Percentiles rank a stretch among this genome's conserved stretches.
Conservation (phyloP, 2,888 invertebrate species). For the Leptogaster cylindrica region DNA sequence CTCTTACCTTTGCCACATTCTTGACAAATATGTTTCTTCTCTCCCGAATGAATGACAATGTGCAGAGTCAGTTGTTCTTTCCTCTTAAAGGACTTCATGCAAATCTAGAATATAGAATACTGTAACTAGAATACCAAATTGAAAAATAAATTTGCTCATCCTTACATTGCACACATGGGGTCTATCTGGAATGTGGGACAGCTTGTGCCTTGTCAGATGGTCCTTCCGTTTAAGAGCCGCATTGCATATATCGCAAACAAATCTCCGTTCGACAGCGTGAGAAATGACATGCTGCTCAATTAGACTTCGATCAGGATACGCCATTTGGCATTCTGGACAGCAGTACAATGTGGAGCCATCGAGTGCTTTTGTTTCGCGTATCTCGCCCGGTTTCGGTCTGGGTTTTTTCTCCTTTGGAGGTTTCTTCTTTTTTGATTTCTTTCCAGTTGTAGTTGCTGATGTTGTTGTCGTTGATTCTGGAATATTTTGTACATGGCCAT, state of each 20-base stretch:
- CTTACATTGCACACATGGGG: conserved; percentile 82
- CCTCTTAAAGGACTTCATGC: conserved; percentile 85
- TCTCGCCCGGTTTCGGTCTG: conserved; percentile 70
- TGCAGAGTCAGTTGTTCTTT: conserved; percentile 88
- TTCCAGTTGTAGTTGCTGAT: conserved; percentile 57
- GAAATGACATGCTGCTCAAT: conserved; percentile 86
- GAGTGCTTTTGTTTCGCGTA: conserved; percentile 67
- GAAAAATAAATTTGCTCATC: conserved; percentile 12
- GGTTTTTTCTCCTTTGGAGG: conserved; percentile 78
- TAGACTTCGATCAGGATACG: conserved; percentile 82
- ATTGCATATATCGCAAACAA: conserved; percentile 88
- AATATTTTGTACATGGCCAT: conserved; percentile 44
- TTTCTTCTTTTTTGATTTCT: conserved; percentile 63
- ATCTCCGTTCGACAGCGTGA: conserved; percentile 82
- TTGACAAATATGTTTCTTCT: conserved; percentile 84
- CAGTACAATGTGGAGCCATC: conserved; percentile 86
- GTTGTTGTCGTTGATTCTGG: conserved; percentile 59
- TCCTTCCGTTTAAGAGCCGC: conserved; percentile 87
- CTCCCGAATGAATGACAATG: conserved; percentile 89
- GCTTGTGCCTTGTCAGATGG: conserved; percentile 84
- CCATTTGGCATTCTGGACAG: conserved; percentile 90
- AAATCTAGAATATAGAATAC: conserved; percentile 63
- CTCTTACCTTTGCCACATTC: conserved; percentile 84
- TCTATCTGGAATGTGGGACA: conserved; percentile 86
- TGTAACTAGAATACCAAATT: too few species aligned